Percentiles rank a stretch among this genome's conserved stretches.
phyloP scores from a whole-genome alignment of 1,140 invertebrate genomes.

The Nylanderia fulva region DNA sequence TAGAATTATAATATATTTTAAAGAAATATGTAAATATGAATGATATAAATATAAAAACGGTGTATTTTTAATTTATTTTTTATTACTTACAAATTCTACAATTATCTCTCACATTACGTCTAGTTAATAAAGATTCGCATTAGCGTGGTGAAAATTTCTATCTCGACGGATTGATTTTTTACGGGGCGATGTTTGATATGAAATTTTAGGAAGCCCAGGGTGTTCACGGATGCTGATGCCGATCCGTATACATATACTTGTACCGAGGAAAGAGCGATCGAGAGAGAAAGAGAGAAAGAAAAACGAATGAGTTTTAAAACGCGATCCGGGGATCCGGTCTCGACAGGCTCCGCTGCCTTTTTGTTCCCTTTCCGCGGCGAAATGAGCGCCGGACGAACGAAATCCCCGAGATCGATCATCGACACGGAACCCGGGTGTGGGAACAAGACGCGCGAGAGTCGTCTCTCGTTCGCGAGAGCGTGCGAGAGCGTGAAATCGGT shows the following conservation, averaged over 20 bases:
- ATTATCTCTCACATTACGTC: background rate
- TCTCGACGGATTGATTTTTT: conserved; percentile 3
- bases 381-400: conserved; percentile 39
- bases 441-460: conserved; percentile 51
- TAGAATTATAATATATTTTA: background rate
- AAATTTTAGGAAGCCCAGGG: conserved; percentile 37
- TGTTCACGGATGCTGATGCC: conserved; percentile 24
- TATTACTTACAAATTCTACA: background rate
- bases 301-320: conserved; percentile 58
- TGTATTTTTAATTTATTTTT: background rate
- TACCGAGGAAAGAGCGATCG: background rate
- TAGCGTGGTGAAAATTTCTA: background rate
- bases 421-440: conserved; percentile 56
- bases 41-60: too few species aligned
- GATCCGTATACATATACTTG: background rate
- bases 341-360: conserved; percentile 35
- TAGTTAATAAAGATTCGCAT: background rate
- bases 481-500: conserved; percentile 33
- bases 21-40: too few species aligned
- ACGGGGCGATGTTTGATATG: conserved; percentile 1
- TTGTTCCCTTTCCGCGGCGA: conserved; percentile 45
- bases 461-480: conserved; percentile 6
- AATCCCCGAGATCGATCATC: conserved; percentile 63
- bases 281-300: background rate
- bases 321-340: conserved; percentile 43